Conservation (phyloP, 1,140 invertebrate species). For the Zaprionus camerounensis region DNA sequence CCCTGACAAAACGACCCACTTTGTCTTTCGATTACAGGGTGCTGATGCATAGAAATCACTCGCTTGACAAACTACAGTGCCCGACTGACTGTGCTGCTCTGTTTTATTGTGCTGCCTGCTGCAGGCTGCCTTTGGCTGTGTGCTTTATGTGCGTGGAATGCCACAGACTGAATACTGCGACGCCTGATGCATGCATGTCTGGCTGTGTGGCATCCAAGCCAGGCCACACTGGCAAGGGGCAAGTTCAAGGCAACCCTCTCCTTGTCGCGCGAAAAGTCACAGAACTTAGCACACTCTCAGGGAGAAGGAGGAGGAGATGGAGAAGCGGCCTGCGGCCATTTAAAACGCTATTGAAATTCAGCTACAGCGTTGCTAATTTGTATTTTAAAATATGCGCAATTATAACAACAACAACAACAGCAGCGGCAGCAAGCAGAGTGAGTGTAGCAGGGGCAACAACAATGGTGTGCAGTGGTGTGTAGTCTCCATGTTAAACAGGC, state of each 20-base stretch:
- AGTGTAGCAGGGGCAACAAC: constrained; percentile 31
- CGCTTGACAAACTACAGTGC: constrained; percentile 70
- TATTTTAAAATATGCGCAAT: constrained; percentile 83
- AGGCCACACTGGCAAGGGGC: constrained; percentile 3
- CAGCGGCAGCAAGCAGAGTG: no score
- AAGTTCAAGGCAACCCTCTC: constrained; percentile 51
- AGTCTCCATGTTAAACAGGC: constrained; percentile 74
- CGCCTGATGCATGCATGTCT: constrained; percentile 70
- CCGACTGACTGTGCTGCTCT: constrained; percentile 5
- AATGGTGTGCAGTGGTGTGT: constrained; percentile 74
- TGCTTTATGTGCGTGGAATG: constrained; percentile 76
- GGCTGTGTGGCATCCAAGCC: constrained; percentile 16
- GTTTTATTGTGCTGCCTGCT: constrained; percentile 40
- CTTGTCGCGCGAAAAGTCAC: constrained; percentile 53
- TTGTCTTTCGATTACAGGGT: constrained; percentile 8
- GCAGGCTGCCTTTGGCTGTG: constrained; percentile 31
- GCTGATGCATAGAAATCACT: constrained; percentile 23
- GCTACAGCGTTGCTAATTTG: constrained; percentile 82
- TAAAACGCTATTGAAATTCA: constrained; percentile 73
- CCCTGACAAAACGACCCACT: background rate
- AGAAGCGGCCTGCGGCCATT: constrained; percentile 40
- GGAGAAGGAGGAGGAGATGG: constrained; percentile 11
- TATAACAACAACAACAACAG: constrained; percentile 58
- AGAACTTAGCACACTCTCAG: constrained; percentile 60
- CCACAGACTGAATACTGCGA: constrained; percentile 64